A percentile compares a stretch with the other conserved stretches of the same genome.
phyloP scores from a whole-genome alignment of 1,140 invertebrate species.

The Brachystomella parvula region DNA sequence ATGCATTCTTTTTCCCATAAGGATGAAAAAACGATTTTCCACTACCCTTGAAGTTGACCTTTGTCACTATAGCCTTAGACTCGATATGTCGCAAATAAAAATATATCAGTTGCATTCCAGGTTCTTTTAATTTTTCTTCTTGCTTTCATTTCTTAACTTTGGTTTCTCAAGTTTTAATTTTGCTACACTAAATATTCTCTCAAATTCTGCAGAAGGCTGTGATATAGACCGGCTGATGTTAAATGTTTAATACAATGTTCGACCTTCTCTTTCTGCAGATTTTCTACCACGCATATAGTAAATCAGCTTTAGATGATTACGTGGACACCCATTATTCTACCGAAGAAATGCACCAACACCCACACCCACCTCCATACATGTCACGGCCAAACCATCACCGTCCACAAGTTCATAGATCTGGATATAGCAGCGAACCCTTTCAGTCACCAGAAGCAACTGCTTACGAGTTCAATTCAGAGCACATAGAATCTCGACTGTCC shows the following conservation, averaged over 20 bases:
- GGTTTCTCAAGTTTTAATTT: too few species aligned
- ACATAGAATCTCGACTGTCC: background rate
- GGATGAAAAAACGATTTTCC: too few species aligned
- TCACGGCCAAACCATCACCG: background rate
- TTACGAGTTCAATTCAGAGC: background rate
- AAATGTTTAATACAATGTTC: background rate
- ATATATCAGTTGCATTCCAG: background rate
- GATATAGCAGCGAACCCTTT: background rate
- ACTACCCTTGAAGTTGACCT: too few species aligned
- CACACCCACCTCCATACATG: conserved; percentile 21
- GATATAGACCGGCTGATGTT: too few species aligned
- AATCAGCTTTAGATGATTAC: conserved; percentile 1
- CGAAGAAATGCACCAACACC: conserved; percentile 32
- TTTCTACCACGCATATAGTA: conserved; percentile 1
- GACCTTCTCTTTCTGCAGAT: conserved; percentile 13
- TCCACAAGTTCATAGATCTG: conserved; percentile 5
- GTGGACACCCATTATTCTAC: conserved; percentile 25
- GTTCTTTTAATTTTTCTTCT: background rate
- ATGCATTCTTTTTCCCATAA: too few species aligned
- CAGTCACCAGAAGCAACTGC: background rate
- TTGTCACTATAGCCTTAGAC: background rate
- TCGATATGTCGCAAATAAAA: background rate
- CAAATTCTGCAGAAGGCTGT: too few species aligned
- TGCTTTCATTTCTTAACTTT: background rate
- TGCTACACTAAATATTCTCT: too few species aligned